These are phyloP conservation scores for Mohoua ochrocephala DNA, from an alignment of 2,113 vertebrate species.

Conservation along the genomic window DNA sequence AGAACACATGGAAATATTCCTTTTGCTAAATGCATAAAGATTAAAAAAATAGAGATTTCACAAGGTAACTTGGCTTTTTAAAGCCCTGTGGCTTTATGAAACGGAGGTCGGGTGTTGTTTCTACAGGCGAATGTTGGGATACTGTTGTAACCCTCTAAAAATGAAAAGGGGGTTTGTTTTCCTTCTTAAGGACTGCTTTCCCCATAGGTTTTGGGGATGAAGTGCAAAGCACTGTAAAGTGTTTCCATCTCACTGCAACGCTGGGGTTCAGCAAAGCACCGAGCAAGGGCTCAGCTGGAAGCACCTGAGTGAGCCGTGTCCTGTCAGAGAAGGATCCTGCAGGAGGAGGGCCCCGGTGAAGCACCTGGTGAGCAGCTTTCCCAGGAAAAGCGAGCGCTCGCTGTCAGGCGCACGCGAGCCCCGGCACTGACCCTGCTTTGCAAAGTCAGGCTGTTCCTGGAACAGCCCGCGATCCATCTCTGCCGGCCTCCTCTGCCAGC, in stretches of 20 bases:
- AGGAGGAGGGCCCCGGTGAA: not conserved
- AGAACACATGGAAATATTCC: not conserved
- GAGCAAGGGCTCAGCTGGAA: not conserved
- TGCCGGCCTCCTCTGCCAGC: not conserved
- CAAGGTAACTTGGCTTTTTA: not conserved
- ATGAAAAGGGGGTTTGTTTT: not conserved
- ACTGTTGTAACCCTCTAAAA: not conserved
- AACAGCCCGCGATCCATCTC: not conserved
- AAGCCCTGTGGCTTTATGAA: not conserved
- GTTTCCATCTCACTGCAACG: not conserved
- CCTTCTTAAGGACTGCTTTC: not conserved
- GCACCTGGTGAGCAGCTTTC: not conserved
- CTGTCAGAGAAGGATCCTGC: not conserved
- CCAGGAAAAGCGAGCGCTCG: fast-evolving
- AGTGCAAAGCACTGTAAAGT: not conserved
- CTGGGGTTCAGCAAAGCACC: not conserved
- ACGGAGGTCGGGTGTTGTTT: not conserved
- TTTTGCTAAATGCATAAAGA: not conserved
- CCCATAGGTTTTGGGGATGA: not conserved
- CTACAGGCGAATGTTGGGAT: not conserved
- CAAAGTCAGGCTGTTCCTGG: not conserved
- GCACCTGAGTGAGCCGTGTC: not conserved
- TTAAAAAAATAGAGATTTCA: not conserved
- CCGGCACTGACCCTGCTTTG: not conserved
- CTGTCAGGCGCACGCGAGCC: not conserved